phyloP scores from a whole-genome alignment of 2,888 invertebrate genomes.

The Cerastoderma edule region DNA sequence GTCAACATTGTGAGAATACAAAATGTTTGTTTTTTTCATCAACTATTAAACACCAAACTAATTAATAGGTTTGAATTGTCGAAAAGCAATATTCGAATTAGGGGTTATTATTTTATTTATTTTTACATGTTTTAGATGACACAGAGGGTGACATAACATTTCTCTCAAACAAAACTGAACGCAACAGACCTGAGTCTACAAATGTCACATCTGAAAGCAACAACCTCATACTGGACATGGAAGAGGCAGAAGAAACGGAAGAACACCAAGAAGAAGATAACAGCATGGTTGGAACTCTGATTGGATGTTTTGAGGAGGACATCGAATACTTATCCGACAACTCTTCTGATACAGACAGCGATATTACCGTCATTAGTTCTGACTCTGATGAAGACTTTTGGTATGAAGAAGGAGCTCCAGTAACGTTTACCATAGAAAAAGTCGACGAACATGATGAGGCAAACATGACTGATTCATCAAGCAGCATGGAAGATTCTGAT shows the following conservation, averaged over 20 bases:
- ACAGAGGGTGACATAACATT: background rate
- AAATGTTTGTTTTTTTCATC: too few species aligned
- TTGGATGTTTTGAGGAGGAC: too few species aligned
- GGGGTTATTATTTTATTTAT: too few species aligned
- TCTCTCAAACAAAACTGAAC: background rate
- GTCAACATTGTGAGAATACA: too few species aligned
- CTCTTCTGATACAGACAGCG: slow-evolving; percentile 48
- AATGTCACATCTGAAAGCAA: background rate
- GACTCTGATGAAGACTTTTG: slow-evolving; percentile 44
- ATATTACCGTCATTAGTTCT: slow-evolving; percentile 53
- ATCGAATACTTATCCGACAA: background rate
- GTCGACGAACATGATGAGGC: background rate
- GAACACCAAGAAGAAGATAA: too few species aligned
- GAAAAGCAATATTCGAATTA: too few species aligned
- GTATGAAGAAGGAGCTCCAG: slow-evolving; percentile 38
- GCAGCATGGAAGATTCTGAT: slow-evolving; percentile 5
- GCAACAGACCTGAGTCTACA: background rate
- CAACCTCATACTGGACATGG: background rate
- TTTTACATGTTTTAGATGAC: background rate
- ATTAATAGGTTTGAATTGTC: too few species aligned
- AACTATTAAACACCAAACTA: too few species aligned
- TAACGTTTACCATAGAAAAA: background rate
- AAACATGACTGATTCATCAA: background rate
- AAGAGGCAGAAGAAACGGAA: too few species aligned
- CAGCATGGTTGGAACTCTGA: too few species aligned